These are phyloP conservation scores for Drosophila macrospina DNA, from an alignment of 2,888 invertebrate species.

Conservation along the genomic window DNA sequence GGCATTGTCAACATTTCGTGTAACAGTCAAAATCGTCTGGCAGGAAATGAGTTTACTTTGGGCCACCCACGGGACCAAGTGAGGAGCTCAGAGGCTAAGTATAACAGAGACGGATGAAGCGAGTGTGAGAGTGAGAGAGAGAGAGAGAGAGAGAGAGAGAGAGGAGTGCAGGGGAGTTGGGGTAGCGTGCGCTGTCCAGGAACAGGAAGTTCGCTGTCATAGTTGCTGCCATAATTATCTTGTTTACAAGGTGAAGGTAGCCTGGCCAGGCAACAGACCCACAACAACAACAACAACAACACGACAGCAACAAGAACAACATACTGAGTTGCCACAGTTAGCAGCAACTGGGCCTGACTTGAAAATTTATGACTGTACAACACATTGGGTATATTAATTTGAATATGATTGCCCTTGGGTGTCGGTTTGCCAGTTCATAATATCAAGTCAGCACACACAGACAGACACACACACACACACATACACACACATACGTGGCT, in stretches of 20 bases:
- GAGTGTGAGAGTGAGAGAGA: not conserved
- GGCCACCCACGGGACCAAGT: conserved; percentile 32
- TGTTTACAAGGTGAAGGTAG: conserved; percentile 81
- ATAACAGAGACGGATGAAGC: not conserved
- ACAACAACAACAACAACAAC: conserved; percentile 29
- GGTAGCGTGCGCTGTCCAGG: conserved; percentile 39
- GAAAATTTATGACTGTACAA: conserved; percentile 77
- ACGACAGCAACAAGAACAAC: conserved; percentile 21
- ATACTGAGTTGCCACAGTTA: conserved; percentile 9
- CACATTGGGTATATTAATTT: conserved; percentile 82
- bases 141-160: not conserved
- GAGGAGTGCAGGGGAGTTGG: not conserved
- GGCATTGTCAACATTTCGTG: conserved; percentile 77
- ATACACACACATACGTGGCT: conserved; percentile 6
- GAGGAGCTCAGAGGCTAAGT: not conserved
- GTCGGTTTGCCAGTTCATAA: conserved; percentile 73
- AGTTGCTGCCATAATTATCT: conserved; percentile 82
- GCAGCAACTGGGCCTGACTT: conserved; percentile 41
- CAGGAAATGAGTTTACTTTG: conserved; percentile 79
- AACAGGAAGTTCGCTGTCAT: conserved; percentile 80
- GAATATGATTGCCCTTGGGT: conserved; percentile 79
- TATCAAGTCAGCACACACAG: conserved; percentile 55
- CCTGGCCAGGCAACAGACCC: conserved; percentile 45
- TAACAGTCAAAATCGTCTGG: conserved; percentile 70
- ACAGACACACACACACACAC: conserved; percentile 23